Evolutionary conservation across 2,113 vertebrate species (phyloP).

Genomic region (Procavia capensis): DNA sequence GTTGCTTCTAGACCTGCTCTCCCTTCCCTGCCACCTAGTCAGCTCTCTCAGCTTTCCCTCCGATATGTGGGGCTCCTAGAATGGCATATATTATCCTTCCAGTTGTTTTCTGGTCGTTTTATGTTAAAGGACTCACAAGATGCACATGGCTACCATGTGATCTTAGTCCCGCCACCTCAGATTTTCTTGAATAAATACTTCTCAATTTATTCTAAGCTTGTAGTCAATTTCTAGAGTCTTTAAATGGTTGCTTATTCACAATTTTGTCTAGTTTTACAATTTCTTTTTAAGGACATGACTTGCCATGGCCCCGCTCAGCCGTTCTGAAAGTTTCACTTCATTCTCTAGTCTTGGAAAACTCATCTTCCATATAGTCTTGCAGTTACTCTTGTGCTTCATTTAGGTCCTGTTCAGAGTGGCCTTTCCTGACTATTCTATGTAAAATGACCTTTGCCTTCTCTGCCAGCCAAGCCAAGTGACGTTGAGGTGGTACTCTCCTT

Average conservation of each 20-base stretch:
- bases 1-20: too few species aligned
- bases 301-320: not conserved
- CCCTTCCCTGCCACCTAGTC: too few species aligned
- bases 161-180: too few species aligned
- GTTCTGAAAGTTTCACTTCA: not conserved
- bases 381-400: not conserved
- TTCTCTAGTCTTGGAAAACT: not conserved
- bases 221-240: not conserved
- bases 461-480: too few species aligned
- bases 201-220: not conserved
- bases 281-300: constrained; percentile 4
- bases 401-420: not conserved
- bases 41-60: too few species aligned
- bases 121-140: too few species aligned
- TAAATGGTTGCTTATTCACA: not conserved
- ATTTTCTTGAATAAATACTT: not conserved
- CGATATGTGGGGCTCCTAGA: too few species aligned
- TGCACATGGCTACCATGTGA: too few species aligned
- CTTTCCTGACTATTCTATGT: not conserved
- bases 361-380: not conserved
- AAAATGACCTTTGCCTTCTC: constrained; percentile 1
- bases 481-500: not conserved
- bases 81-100: too few species aligned
- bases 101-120: too few species aligned
- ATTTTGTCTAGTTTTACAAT: not conserved